Evolutionary conservation across 2,797 vertebrate genomes (phyloP).

Genomic region (Aplochiton taeniatus): DNA sequence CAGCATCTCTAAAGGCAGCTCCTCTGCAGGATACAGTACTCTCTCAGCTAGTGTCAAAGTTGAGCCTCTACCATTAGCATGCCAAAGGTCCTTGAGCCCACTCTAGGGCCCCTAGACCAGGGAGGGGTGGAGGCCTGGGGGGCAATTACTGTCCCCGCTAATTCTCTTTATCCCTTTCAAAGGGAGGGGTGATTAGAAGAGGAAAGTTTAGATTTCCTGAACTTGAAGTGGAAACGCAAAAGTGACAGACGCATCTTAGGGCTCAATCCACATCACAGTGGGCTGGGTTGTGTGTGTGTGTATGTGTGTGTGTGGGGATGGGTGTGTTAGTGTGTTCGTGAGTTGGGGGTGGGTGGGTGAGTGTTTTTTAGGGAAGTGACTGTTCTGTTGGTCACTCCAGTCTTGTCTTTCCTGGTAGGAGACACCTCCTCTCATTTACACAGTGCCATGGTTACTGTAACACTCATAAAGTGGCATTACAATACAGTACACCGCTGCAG

Average conservation of each 20-base stretch:
- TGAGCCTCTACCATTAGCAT: constrained; percentile 70
- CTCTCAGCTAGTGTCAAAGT: constrained; percentile 51
- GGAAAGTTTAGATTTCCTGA: constrained; percentile 86
- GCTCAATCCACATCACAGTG: constrained; percentile 77
- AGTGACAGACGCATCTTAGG: constrained; percentile 76
- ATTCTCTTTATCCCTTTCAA: constrained; percentile 81
- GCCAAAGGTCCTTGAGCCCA: constrained; percentile 69
- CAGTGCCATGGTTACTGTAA: constrained; percentile 10
- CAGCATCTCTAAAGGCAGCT: constrained; percentile 7
- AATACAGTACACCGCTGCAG: constrained; percentile 35
- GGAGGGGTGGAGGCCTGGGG: constrained; percentile 32
- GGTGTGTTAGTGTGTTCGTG: constrained; percentile 22
- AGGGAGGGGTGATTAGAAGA: constrained; percentile 79
- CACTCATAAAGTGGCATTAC: constrained; percentile 30
- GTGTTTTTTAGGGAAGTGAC: constrained; percentile 12
- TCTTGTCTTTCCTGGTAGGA: constrained; percentile 18
- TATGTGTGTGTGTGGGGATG: constrained; percentile 37
- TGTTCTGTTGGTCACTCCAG: constrained; percentile 21
- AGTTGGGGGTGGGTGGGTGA: no score
- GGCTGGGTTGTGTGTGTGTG: constrained; percentile 38
- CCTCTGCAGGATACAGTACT: constrained; percentile 35
- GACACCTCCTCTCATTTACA: constrained; percentile 29
- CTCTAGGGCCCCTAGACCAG: constrained; percentile 55
- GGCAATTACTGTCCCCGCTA: constrained; percentile 72
- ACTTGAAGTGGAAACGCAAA: constrained; percentile 83